Conservation (phyloP, 2,113 vertebrate genomes). For the Acanthochromis polyacanthus region DNA sequence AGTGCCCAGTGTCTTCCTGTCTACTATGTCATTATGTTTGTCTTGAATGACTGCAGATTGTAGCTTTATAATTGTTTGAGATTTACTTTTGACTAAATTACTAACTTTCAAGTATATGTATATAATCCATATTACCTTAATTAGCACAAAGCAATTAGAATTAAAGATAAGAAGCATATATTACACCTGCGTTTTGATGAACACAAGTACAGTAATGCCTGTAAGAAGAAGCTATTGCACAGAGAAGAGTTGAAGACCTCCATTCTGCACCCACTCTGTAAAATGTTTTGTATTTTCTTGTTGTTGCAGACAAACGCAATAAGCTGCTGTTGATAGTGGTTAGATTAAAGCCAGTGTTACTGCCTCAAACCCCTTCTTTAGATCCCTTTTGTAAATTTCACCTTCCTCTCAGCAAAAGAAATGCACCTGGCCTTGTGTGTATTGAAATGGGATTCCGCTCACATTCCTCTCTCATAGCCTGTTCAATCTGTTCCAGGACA, state of each 20-base stretch:
- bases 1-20: not conserved
- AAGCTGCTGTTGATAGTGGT: constrained; percentile 49
- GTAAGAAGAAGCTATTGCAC: not conserved
- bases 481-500: constrained; percentile 94
- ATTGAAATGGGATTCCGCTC: constrained; percentile 90
- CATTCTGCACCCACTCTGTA: constrained; percentile 1
- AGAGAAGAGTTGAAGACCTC: not conserved
- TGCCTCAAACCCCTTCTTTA: constrained; percentile 54
- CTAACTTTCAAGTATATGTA: not conserved
- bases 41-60: not conserved
- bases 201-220: not conserved
- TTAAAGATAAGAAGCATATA: not conserved
- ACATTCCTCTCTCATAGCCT: constrained; percentile 88
- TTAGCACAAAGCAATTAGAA: not conserved
- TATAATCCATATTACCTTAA: not conserved
- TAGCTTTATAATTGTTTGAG: not conserved
- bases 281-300: constrained; percentile 25
- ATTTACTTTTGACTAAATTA: not conserved
- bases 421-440: constrained; percentile 83
- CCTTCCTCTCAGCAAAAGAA: constrained; percentile 74
- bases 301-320: constrained; percentile 50
- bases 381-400: constrained; percentile 73
- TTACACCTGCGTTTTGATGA: not conserved
- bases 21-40: not conserved
- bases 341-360: constrained; percentile 53